A percentile compares a stretch with the other conserved stretches of the same genome.
These are phyloP conservation scores for Penaeus indicus DNA, from an alignment of 1,140 invertebrate species.

Conservation along the genomic window DNA sequence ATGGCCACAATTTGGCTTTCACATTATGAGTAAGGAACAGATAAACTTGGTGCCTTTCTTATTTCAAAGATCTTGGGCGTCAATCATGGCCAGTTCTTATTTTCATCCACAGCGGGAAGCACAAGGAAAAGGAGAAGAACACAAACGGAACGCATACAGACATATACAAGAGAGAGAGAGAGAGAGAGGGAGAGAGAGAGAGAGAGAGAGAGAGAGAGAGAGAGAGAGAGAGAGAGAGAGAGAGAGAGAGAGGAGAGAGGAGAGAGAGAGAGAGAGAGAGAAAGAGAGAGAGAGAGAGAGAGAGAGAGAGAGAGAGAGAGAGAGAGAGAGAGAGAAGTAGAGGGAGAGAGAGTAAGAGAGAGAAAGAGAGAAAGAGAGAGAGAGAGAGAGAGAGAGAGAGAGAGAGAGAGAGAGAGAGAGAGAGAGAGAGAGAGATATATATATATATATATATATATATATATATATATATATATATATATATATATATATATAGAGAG, in stretches of 20 bases:
- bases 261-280: constrained; percentile 19
- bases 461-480: background rate
- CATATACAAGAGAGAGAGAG: background rate
- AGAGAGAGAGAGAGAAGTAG: background rate
- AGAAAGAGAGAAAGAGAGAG: background rate
- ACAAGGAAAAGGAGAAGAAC: background rate
- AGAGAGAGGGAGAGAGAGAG: background rate
- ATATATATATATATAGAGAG: background rate
- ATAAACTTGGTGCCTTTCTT: too few relatives aligned
- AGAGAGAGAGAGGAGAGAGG: constrained; percentile 1
- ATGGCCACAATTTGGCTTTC: too few relatives aligned
- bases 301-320: background rate
- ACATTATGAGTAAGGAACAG: too few relatives aligned
- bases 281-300: constrained; percentile 12
- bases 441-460: background rate
- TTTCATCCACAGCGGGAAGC: background rate
- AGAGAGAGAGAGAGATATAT: background rate
- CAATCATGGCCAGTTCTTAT: background rate
- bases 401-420: background rate
- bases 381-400: background rate
- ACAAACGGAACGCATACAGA: background rate
- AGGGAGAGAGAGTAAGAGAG: background rate
- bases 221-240: constrained; percentile 4
- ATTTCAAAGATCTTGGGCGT: too few relatives aligned
- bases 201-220: background rate